These are phyloP conservation scores for Cecropterus lyciades DNA, from an alignment of 1,140 invertebrate species.

Conservation along the genomic window DNA sequence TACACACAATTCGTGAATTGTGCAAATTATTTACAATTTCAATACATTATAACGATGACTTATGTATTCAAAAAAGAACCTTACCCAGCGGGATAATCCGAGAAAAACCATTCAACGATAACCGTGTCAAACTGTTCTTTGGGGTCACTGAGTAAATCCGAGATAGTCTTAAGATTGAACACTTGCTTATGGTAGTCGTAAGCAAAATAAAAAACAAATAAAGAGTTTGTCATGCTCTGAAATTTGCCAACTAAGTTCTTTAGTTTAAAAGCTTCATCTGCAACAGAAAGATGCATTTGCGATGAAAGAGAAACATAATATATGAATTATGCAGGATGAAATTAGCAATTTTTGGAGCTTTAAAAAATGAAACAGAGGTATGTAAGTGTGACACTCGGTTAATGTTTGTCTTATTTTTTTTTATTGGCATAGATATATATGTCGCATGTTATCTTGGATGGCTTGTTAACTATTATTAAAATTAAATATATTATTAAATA, in stretches of 20 bases:
- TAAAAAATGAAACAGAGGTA: no score
- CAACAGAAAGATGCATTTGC: slow-evolving; percentile 29
- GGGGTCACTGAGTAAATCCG: slow-evolving; percentile 49
- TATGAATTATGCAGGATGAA: no score
- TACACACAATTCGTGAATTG: no score
- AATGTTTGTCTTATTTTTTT: no score
- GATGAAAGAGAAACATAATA: not conserved
- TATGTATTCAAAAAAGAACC: slow-evolving; percentile 2
- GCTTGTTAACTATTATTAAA: no score
- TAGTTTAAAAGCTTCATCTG: slow-evolving; percentile 46
- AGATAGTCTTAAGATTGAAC: slow-evolving; percentile 41
- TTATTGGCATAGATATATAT: no score
- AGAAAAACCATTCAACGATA: slow-evolving; percentile 64
- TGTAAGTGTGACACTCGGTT: no score
- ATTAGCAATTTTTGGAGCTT: no score
- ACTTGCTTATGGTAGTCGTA: slow-evolving; percentile 46
- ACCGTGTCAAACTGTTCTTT: slow-evolving; percentile 63
- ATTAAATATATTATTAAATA: no score
- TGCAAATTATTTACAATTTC: no score
- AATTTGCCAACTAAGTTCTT: slow-evolving; percentile 49
- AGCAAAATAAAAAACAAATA: slow-evolving; percentile 43
- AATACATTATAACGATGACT: no score
- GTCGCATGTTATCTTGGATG: no score
- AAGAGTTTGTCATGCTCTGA: slow-evolving; percentile 39
- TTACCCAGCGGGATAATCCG: slow-evolving; percentile 59